Evolutionary conservation across 2,888 invertebrate genomes (phyloP).

Genomic region (Idaea biselata): DNA sequence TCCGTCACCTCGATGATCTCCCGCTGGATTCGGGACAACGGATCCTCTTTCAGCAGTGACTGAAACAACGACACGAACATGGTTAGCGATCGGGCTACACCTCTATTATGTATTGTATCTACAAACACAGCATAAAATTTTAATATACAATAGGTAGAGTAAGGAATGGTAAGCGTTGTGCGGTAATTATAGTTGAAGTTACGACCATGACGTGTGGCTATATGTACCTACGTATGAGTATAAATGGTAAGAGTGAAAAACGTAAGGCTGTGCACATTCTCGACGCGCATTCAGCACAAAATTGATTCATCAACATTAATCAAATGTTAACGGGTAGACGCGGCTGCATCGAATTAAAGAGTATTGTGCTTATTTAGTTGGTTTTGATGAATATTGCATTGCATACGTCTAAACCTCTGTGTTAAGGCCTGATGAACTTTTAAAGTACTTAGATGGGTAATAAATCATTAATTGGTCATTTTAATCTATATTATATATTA

Average conservation of each 20-base stretch:
- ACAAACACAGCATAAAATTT: too few species aligned
- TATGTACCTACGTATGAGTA: slow-evolving; percentile 5
- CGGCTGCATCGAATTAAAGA: neutral
- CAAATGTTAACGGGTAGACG: slow-evolving; percentile 10
- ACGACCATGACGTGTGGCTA: neutral
- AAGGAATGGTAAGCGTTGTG: neutral
- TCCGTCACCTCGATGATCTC: slow-evolving; percentile 93
- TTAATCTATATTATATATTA: neutral
- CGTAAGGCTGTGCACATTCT: slow-evolving; percentile 20
- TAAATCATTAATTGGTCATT: neutral
- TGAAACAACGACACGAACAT: slow-evolving; percentile 50
- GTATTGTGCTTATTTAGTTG: neutral
- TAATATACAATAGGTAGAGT: neutral
- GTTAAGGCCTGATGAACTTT: neutral
- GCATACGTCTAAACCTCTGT: neutral
- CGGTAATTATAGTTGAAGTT: neutral
- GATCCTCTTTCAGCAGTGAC: slow-evolving; percentile 84
- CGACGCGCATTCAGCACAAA: slow-evolving; percentile 17
- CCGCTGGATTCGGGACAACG: slow-evolving; percentile 90
- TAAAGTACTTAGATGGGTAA: neutral
- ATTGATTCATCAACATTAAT: slow-evolving; percentile 29
- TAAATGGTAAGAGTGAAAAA: slow-evolving; percentile 17
- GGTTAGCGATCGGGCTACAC: neutral
- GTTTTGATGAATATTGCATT: neutral
- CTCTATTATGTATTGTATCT: too few species aligned